These are phyloP conservation scores for Trichoplusia ni DNA, from an alignment of 1,140 invertebrate genomes.

Conservation along the genomic window DNA sequence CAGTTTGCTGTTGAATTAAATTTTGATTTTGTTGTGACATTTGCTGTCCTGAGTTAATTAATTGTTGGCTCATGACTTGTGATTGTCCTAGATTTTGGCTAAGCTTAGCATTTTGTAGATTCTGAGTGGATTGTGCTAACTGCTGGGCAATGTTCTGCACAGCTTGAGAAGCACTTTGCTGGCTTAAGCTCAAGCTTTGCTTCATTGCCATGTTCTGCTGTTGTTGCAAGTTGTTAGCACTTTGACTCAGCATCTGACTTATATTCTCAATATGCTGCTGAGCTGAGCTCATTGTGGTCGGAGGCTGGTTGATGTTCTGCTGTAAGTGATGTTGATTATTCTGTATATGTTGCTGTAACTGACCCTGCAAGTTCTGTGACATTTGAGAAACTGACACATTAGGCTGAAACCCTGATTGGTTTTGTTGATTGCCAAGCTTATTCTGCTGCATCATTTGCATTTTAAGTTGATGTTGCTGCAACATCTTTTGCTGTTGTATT, in stretches of 20 bases:
- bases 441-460: slow-evolving; percentile 79
- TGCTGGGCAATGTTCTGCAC: slow-evolving; percentile 79
- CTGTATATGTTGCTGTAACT: slow-evolving; percentile 73
- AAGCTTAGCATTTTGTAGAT: slow-evolving; percentile 70
- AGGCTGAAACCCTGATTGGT: slow-evolving; percentile 68
- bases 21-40: slow-evolving; percentile 61
- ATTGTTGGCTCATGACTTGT: slow-evolving; percentile 69
- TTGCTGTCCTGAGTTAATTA: slow-evolving; percentile 64
- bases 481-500: slow-evolving; percentile 77
- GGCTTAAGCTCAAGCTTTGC: slow-evolving; percentile 66
- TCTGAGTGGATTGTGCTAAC: slow-evolving; percentile 74
- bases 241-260: slow-evolving; percentile 76
- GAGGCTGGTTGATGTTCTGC: slow-evolving; percentile 66
- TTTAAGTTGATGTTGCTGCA: slow-evolving; percentile 77
- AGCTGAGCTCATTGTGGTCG: slow-evolving; percentile 67
- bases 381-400: slow-evolving; percentile 69
- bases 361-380: slow-evolving; percentile 65
- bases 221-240: slow-evolving; percentile 74
- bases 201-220: slow-evolving; percentile 72
- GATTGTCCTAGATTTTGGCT: slow-evolving; percentile 65
- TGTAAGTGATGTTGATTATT: slow-evolving; percentile 66
- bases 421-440: slow-evolving; percentile 67
- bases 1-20: slow-evolving; percentile 71
- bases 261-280: slow-evolving; percentile 79
- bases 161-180: slow-evolving; percentile 66